phyloP scores from a whole-genome alignment of 2,888 invertebrate genomes.

The Lumbricus terrestris region DNA sequence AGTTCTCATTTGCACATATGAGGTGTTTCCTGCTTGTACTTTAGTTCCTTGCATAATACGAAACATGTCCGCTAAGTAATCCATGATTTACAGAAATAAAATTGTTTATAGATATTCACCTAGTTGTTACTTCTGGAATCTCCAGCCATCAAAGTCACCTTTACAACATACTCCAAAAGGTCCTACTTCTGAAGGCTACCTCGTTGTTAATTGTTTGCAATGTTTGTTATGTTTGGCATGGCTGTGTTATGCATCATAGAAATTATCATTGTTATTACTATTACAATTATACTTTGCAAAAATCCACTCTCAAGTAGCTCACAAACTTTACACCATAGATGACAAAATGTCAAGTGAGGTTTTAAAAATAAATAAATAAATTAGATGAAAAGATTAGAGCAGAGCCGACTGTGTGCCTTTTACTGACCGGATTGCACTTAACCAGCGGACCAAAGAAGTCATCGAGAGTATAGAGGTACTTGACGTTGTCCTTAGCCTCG shows the following conservation, averaged over 20 bases:
- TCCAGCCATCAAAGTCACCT: too few species aligned
- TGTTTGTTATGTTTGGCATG: too few species aligned
- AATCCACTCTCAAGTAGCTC: background rate
- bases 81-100: too few species aligned
- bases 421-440: slow-evolving; percentile 81
- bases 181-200: too few species aligned
- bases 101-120: too few species aligned
- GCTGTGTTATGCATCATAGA: too few species aligned
- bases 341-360: background rate
- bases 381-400: background rate
- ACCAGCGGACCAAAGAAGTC: slow-evolving; percentile 91
- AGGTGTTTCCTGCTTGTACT: background rate
- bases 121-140: too few species aligned
- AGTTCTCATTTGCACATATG: background rate
- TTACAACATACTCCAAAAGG: too few species aligned
- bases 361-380: too few species aligned
- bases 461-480: slow-evolving; percentile 89
- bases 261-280: too few species aligned
- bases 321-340: background rate
- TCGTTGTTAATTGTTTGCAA: too few species aligned
- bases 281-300: background rate
- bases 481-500: slow-evolving; percentile 92
- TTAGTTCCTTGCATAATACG: too few species aligned
- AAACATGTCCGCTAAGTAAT: background rate
- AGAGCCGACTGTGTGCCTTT: background rate